phyloP scores from a whole-genome alignment of 2,113 vertebrate genomes.

The Chunga burmeisteri region DNA sequence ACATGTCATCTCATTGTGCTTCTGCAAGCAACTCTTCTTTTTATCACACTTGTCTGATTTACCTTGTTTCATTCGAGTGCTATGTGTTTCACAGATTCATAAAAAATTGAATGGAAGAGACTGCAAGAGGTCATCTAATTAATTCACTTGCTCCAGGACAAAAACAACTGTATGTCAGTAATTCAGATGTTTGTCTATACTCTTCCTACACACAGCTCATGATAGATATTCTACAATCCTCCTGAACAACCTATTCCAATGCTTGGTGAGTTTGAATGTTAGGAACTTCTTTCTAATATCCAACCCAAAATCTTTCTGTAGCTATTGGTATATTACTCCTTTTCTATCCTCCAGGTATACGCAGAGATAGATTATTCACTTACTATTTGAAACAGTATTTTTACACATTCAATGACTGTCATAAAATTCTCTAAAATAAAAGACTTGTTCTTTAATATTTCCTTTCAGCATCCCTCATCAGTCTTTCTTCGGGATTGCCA shows the following conservation, averaged over 20 bases:
- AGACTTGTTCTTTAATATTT: neutral
- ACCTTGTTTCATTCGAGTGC: neutral
- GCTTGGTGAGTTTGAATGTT: neutral
- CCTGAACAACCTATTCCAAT: neutral
- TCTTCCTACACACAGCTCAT: neutral
- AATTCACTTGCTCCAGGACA: neutral
- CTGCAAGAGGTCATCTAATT: neutral
- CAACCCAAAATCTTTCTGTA: neutral
- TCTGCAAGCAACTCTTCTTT: neutral
- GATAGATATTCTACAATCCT: neutral
- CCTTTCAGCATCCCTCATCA: neutral
- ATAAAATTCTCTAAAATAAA: neutral
- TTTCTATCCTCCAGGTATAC: neutral
- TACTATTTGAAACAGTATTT: neutral
- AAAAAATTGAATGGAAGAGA: neutral
- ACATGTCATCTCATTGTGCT: neutral
- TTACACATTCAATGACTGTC: neutral
- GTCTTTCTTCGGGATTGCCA: neutral
- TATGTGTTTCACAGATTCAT: neutral
- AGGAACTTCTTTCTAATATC: neutral
- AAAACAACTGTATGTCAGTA: neutral
- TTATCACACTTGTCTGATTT: neutral
- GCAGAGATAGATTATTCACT: neutral
- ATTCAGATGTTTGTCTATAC: neutral
- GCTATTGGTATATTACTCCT: neutral